Conservation (phyloP, 1,140 invertebrate species). For the Anoplophora glabripennis region DNA sequence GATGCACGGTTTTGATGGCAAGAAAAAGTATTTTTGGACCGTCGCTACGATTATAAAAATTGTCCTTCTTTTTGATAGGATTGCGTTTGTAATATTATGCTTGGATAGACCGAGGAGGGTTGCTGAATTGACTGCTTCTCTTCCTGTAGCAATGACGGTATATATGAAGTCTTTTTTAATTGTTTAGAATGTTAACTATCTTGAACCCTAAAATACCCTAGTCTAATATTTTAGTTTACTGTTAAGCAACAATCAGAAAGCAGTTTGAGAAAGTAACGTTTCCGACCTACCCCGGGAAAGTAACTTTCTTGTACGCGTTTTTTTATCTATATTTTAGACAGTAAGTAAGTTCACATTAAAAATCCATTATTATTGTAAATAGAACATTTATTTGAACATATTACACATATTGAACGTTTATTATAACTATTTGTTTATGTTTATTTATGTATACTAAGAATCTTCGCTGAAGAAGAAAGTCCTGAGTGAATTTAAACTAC, state of each 20-base stretch:
- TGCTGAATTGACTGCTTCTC: background rate
- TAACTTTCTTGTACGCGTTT: too few species aligned
- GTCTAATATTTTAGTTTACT: background rate
- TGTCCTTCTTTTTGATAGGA: background rate
- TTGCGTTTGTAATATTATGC: background rate
- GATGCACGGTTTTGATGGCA: background rate
- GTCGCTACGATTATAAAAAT: background rate
- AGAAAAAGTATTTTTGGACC: slow-evolving; percentile 3
- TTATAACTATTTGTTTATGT: too few species aligned
- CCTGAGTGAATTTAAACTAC: too few species aligned
- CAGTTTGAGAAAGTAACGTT: too few species aligned
- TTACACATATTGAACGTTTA: too few species aligned
- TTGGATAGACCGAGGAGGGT: background rate
- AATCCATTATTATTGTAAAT: too few species aligned
- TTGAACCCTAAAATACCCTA: background rate
- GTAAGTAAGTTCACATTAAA: too few species aligned
- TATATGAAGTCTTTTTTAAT: background rate
- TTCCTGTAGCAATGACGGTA: slow-evolving; percentile 2
- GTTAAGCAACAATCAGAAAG: background rate
- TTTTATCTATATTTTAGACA: too few species aligned
- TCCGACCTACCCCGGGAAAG: too few species aligned
- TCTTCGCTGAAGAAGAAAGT: too few species aligned
- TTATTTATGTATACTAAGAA: too few species aligned
- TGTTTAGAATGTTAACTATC: background rate
- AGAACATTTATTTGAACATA: too few species aligned